Conservation (phyloP, 2,797 vertebrate genomes). For the Pagetopsis macropterus region DNA sequence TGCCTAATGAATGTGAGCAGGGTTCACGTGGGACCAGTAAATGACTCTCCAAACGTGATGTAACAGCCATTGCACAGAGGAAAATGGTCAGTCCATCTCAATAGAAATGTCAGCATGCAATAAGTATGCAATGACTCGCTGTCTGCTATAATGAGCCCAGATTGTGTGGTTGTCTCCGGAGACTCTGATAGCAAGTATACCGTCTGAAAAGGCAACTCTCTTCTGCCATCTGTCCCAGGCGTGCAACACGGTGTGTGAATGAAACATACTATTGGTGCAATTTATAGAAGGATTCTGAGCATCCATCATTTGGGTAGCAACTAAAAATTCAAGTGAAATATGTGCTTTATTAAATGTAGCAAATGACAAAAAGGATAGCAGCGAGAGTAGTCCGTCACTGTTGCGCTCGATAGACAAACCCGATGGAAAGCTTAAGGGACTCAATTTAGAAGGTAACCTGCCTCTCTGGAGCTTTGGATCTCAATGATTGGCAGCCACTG, state of each 20-base stretch:
- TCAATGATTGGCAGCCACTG: conserved; percentile 64
- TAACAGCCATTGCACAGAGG: conserved; percentile 65
- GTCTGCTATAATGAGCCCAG: conserved; percentile 76
- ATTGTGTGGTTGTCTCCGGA: conserved; percentile 67
- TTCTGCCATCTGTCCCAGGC: conserved; percentile 58
- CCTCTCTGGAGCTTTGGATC: conserved; percentile 50
- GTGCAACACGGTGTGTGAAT: conserved; percentile 41
- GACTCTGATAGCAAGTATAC: conserved; percentile 60
- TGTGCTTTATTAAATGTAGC: conserved; percentile 41
- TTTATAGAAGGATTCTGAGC: conserved; percentile 29
- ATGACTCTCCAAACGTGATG: conserved; percentile 74
- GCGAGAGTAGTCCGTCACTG: conserved; percentile 33
- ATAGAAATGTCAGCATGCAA: conserved; percentile 77
- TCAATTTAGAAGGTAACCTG: conserved; percentile 74
- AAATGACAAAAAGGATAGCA: conserved; percentile 28
- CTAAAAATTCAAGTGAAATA: conserved; percentile 45
- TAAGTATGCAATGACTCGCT: conserved; percentile 80
- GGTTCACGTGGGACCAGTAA: conserved; percentile 74
- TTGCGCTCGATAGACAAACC: conserved; percentile 46
- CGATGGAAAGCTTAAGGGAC: conserved; percentile 67
- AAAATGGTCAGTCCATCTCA: conserved; percentile 76
- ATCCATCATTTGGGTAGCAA: conserved; percentile 31
- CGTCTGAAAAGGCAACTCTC: conserved; percentile 59
- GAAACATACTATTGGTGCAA: conserved; percentile 35
- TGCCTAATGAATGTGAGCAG: conserved; percentile 76